These are phyloP conservation scores for Zaprionus lachaisei DNA, from an alignment of 1,140 invertebrate genomes.

Conservation along the genomic window DNA sequence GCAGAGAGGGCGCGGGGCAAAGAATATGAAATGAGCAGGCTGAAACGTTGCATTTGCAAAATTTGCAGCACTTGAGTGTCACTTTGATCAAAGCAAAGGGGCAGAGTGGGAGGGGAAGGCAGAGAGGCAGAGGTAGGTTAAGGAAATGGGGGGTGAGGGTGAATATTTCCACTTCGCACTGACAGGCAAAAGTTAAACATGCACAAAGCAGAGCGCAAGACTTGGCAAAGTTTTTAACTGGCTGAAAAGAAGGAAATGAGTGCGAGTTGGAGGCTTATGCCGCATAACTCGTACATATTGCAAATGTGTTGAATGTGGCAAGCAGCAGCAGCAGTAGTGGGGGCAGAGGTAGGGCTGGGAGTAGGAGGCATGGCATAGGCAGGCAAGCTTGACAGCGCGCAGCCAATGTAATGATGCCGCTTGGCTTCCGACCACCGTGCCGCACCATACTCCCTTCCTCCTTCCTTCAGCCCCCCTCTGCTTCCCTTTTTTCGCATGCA, in stretches of 20 bases:
- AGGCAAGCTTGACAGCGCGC: slow-evolving; percentile 59
- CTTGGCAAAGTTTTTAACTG: slow-evolving; percentile 61
- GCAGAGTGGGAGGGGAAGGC: background rate
- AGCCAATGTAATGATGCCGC: slow-evolving; percentile 67
- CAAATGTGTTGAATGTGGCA: slow-evolving; percentile 47
- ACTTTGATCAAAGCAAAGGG: slow-evolving; percentile 48
- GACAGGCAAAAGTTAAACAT: slow-evolving; percentile 68
- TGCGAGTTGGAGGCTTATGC: slow-evolving; percentile 55
- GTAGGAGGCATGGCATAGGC: background rate
- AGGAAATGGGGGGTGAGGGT: background rate
- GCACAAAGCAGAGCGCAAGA: slow-evolving; percentile 64
- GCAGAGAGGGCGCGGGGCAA: background rate
- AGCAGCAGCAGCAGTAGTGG: background rate
- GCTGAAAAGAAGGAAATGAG: slow-evolving; percentile 58
- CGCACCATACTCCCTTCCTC: background rate
- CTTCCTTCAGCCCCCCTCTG: background rate
- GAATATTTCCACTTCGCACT: slow-evolving; percentile 17
- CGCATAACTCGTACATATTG: slow-evolving; percentile 72
- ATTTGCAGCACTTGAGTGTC: slow-evolving; percentile 53
- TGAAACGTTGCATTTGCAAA: slow-evolving; percentile 44
- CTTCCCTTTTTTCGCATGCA: slow-evolving; percentile 51
- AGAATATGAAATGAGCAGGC: slow-evolving; percentile 13
- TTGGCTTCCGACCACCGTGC: slow-evolving; percentile 21
- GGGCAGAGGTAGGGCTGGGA: background rate
- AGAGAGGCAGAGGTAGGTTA: background rate